Evolutionary conservation across 2,888 invertebrate species (phyloP).

Genomic region (Acleris laterana): DNA sequence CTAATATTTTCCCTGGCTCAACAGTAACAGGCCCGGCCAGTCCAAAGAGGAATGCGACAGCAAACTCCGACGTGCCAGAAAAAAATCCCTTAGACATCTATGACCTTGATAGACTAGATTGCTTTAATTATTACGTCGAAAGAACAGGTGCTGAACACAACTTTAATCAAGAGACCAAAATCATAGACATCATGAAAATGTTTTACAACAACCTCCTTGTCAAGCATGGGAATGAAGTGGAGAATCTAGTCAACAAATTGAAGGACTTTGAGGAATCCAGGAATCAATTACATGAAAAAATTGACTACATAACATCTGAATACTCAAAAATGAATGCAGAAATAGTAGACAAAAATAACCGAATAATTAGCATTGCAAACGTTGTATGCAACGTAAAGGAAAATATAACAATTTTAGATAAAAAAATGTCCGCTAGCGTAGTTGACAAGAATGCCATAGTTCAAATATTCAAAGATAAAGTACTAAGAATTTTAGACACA

Average conservation of each 20-base stretch:
- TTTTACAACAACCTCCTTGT: slow-evolving; percentile 60
- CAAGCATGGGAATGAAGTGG: slow-evolving; percentile 66
- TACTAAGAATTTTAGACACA: slow-evolving; percentile 59
- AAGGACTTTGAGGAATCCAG: slow-evolving; percentile 62
- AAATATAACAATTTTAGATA: slow-evolving; percentile 50
- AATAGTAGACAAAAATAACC: slow-evolving; percentile 54
- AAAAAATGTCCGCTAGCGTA: slow-evolving; percentile 43
- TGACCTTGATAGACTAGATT: slow-evolving; percentile 63
- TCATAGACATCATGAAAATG: slow-evolving; percentile 71
- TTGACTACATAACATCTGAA: slow-evolving; percentile 48
- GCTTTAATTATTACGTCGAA: slow-evolving; percentile 64
- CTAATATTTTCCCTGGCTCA: slow-evolving; percentile 50
- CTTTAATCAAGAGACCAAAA: slow-evolving; percentile 54
- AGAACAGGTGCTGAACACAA: slow-evolving; percentile 57
- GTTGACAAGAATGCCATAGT: slow-evolving; percentile 44
- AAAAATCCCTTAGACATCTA: slow-evolving; percentile 56
- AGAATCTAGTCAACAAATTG: slow-evolving; percentile 69
- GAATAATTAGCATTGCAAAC: slow-evolving; percentile 48
- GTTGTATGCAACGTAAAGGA: slow-evolving; percentile 52
- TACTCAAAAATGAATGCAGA: slow-evolving; percentile 51
- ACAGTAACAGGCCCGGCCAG: slow-evolving; percentile 47
- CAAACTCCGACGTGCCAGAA: slow-evolving; percentile 57
- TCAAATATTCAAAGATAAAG: slow-evolving; percentile 55
- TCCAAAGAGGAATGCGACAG: slow-evolving; percentile 48
- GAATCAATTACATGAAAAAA: slow-evolving; percentile 51